Evolutionary conservation across 1,140 invertebrate genomes (phyloP), one percentile per base, ranked within the genome.

Genomic region (Trachymyrmex septentrionalis): DNA sequence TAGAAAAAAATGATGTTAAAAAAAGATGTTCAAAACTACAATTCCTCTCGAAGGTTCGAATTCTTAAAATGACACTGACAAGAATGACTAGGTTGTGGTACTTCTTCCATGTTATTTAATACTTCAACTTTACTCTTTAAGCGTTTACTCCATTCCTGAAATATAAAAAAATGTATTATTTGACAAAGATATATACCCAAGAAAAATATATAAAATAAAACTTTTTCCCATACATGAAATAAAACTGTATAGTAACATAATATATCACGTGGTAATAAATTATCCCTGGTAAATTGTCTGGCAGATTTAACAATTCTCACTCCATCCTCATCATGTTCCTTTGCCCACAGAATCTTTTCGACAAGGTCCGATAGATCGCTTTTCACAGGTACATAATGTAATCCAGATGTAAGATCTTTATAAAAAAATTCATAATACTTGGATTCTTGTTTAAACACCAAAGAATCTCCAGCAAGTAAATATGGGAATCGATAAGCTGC

Each of bases 391-490:
- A 99, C 95, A 95, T 97, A 99, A 96, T 99, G 99, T 91, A 96
- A 95, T 92, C 96, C 96, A 19, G 98, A 97, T 86, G 96, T 90
- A 19, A 99, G 93, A 88, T 97, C 95, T 67, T 96, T 95, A 93
- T 99, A 99, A 95, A 99, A 99, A 96, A 98, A 97, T 96, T 99
- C 99, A 94, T 99, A 99, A 95, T 98, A 99, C 27, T 96, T 95
- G 0, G 99, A 99, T 66, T 98, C 96, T 95, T 99, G 98, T 95
- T 99, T 99, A 2, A 99, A 96, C 14, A 99, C 97, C 59, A 99
- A 94, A 27, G 98, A 97, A 93, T 97, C 97, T 12, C 99, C 98
- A 80, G 96, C 97, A 76, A 99, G 94, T 16, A 99, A 96, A 95
- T 99, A 99, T 2, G 99, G 99, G 82, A 99, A 97, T 90, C 99